Conservation (phyloP, 2,888 invertebrate genomes). For the Clivina fossor region DNA sequence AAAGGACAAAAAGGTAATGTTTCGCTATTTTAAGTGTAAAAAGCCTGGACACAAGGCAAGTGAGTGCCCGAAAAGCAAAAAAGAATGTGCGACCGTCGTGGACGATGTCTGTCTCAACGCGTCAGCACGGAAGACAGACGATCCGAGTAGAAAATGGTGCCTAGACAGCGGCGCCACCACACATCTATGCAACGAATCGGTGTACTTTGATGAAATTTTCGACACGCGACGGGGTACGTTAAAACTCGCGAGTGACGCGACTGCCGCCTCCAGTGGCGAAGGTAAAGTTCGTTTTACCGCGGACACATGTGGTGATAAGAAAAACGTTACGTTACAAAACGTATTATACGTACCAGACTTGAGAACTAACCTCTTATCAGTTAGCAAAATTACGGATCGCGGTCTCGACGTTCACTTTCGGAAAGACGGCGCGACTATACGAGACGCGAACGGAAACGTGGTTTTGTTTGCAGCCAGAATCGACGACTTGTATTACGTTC, state of each 20-base stretch:
- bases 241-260: constrained; percentile 27
- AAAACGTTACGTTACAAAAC: constrained; percentile 11
- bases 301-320: neutral
- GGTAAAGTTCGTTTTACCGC: constrained; percentile 16
- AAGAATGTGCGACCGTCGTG: neutral
- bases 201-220: constrained; percentile 21
- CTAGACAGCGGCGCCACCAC: constrained; percentile 34
- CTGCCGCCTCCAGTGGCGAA: constrained; percentile 17
- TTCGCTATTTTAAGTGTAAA: constrained; percentile 8
- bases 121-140: neutral
- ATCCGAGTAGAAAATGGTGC: constrained; percentile 24
- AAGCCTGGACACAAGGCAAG: constrained; percentile 22
- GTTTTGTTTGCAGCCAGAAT: neutral
- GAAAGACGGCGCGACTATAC: constrained; percentile 7
- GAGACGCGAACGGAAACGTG: constrained; percentile 7
- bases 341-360: constrained; percentile 24
- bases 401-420: constrained; percentile 12
- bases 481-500: constrained; percentile 2
- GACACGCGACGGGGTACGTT: constrained; percentile 5
- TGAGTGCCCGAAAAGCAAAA: constrained; percentile 20
- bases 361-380: constrained; percentile 21
- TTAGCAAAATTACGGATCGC: constrained; percentile 16
- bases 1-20: constrained; percentile 3
- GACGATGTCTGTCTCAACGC: neutral
- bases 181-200: constrained; percentile 31